Evolutionary conservation across 1,140 invertebrate species (phyloP), one percentile per base, ranked within the genome.

Genomic region (Plutomurus gul): DNA sequence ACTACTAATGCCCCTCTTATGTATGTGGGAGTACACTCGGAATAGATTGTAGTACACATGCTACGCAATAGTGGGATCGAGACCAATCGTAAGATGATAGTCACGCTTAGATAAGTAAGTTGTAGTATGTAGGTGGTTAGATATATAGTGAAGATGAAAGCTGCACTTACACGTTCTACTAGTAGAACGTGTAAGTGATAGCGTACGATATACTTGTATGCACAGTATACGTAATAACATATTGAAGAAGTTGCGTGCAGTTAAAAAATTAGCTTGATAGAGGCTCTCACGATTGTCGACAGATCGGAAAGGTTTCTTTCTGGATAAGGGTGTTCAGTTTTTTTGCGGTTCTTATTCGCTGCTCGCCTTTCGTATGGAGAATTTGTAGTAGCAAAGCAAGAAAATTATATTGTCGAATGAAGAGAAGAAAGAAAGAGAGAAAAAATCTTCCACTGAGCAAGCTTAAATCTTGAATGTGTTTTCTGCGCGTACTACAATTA

Each of bases 201-300:
- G 51, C 18, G 22, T 65, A 36, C 56, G 18, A 6, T n/a, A 27
- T n/a, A 13, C 27, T 65, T 11, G 30, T 22, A 22, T 22, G 22
- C 22, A 47, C 43, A 65, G n/a, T 33, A 36, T 65, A 36, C n/a
- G 33, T 65, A 30, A 10, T 36, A n/a, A 36, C 16, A 25, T 5
- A 33, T 6, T 47, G 72, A 18, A 37, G 27, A 49, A 36, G 36
- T 76, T 76, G 75, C 75, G 75, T 76, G 75, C 33, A 51, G 75
- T 22, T 56, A 37, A 76, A 76, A 76, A 76, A 76, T 76, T 76
- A 76, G 75, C 60, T 76, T 56, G 75, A 76, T 76, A 60, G 75
- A 76, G 27, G 30, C 47, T 60, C 75, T 76, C 75, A 76, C 75
- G 75, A 56, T 56, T 76, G 73, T 75, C 73, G 73, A 75, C 49